These are phyloP conservation scores for Thamnophis sirtalis DNA, from an alignment of 2,113 vertebrate species.

Conservation along the genomic window DNA sequence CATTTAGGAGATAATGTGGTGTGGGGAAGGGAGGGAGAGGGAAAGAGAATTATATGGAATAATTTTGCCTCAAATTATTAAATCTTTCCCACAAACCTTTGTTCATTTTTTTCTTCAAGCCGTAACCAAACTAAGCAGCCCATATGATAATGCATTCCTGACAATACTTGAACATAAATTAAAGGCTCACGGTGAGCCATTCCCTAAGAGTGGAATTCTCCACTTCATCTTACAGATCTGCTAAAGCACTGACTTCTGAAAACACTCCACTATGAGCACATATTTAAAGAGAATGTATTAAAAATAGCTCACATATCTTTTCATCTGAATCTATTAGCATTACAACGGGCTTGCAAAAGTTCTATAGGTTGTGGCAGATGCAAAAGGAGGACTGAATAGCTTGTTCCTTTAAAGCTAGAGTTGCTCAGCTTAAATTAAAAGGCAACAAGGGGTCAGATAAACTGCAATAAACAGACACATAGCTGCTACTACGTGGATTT, in stretches of 20 bases:
- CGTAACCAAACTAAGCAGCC: not conserved
- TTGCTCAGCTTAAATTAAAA: not conserved
- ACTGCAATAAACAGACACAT: not conserved
- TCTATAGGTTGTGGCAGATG: not conserved
- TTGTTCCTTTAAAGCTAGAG: not conserved
- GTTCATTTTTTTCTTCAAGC: not conserved
- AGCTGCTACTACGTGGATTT: not conserved
- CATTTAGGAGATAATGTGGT: not conserved
- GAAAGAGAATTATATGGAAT: not conserved
- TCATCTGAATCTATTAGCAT: not conserved
- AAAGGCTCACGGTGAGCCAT: not conserved
- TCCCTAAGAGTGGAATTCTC: not conserved
- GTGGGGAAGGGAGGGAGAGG: not conserved
- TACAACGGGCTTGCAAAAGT: not conserved
- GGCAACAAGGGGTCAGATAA: not conserved
- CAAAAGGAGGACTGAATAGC: not conserved
- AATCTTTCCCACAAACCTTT: not conserved
- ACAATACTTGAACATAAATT: not conserved
- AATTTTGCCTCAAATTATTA: not conserved
- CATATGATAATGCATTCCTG: not conserved
- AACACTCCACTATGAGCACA: not conserved
- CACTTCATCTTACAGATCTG: constrained; percentile 14
- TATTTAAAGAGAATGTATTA: not conserved
- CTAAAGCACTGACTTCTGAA: not conserved
- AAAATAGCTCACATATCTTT: not conserved